Conservation (phyloP, 1,140 invertebrate genomes). For the Drosophila subobscura region DNA sequence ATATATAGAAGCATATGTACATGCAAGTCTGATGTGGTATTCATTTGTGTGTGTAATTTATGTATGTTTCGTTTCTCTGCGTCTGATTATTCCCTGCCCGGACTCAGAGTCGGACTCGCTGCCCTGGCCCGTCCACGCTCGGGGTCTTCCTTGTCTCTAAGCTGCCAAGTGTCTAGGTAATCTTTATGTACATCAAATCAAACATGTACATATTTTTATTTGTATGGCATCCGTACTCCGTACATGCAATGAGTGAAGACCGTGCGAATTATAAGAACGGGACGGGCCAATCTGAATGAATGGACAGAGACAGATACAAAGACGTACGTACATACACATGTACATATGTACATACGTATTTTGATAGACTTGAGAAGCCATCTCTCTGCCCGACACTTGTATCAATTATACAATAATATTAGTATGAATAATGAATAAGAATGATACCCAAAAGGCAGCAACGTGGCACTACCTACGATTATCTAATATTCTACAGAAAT, state of each 20-base stretch:
- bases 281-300: too few species aligned
- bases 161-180: conserved; percentile 7
- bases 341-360: too few species aligned
- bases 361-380: too few species aligned
- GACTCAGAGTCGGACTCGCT: neutral
- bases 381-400: too few species aligned
- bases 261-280: too few species aligned
- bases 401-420: too few species aligned
- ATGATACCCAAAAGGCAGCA: too few species aligned
- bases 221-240: neutral
- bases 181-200: neutral
- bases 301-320: too few species aligned
- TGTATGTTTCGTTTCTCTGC: conserved; percentile 36
- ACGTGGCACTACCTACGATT: too few species aligned
- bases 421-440: too few species aligned
- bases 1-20: conserved; percentile 18
- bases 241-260: neutral
- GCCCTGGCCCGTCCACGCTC: conserved; percentile 11
- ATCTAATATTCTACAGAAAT: too few species aligned
- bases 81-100: conserved; percentile 55
- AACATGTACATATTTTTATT: neutral
- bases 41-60: conserved; percentile 63
- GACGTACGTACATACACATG: too few species aligned
- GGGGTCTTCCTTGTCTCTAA: conserved; percentile 28
- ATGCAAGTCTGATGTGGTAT: conserved; percentile 47